Evolutionary conservation across 2,888 invertebrate genomes (phyloP).

Genomic region (Epinotia brunnichana): DNA sequence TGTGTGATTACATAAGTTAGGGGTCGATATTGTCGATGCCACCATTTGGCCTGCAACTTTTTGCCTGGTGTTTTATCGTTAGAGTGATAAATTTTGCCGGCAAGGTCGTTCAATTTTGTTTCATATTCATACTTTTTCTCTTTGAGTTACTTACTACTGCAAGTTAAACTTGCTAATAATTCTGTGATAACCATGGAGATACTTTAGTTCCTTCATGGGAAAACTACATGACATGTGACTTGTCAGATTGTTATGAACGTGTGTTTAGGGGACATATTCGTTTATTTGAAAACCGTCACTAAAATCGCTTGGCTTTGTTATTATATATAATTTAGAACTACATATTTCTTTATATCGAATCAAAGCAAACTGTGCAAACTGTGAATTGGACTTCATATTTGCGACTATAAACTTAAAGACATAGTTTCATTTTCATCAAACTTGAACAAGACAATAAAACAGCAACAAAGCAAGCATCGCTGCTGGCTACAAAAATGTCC

Average conservation of each 20-base stretch:
- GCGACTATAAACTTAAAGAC: not conserved
- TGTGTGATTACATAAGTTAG: not conserved
- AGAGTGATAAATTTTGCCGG: conserved; percentile 16
- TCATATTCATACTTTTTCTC: not conserved
- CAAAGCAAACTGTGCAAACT: not conserved
- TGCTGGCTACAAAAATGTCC: conserved; percentile 12
- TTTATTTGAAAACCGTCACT: too few relatives aligned
- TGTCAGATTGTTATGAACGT: too few relatives aligned
- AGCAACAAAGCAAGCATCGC: conserved; percentile 8
- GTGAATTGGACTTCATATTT: not conserved
- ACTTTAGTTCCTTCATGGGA: too few relatives aligned
- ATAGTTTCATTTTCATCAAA: not conserved
- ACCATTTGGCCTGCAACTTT: conserved; percentile 6
- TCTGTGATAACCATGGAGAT: too few relatives aligned
- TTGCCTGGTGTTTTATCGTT: conserved; percentile 10
- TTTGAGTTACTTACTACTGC: not conserved
- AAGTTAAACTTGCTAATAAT: too few relatives aligned
- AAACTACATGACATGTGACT: too few relatives aligned
- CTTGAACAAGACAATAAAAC: not conserved
- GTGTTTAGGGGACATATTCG: too few relatives aligned
- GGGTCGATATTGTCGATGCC: not conserved
- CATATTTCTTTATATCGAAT: too few relatives aligned
- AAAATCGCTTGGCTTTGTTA: too few relatives aligned
- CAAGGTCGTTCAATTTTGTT: conserved; percentile 2
- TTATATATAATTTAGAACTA: too few relatives aligned